Base-by-base conservation (phyloP, 1,140 invertebrate genomes). In the Drosophila sp. region DNA sequence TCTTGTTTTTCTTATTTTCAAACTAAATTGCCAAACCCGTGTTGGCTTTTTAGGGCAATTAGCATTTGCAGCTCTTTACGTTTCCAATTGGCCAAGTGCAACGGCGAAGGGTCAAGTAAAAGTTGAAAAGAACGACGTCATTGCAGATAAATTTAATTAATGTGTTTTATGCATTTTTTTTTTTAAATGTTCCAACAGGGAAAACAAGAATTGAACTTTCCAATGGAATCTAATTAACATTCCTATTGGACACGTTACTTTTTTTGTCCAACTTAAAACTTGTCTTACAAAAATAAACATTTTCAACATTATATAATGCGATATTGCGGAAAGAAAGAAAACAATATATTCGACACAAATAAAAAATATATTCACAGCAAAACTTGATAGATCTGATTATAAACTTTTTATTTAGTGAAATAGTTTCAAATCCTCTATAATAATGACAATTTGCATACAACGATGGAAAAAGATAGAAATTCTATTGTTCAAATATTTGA, bases 81-180 rank as follows among this genome's bases (percentile, higher is more conserved):
- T 43, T 8, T 7, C 4, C 38, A 13, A 2, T 36, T 36, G 8
- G 34, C 21, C 4, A 21, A 21, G 21, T 21, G 21, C 21, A 21
- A 21, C 21, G 4, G 21, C 1, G 7, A 11, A 11, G 9, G 7
- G 41, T 4, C 36, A 32, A 29, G 56, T 16, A 48, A 46, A 67
- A 67, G 45, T 67, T 67, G 34, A 34, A 14, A 34, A 43, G 51
- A 51, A 50, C 56, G 64, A 48, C 56, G 46, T 14, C 45, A 61
- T 45, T 64, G 61, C 67, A 71, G 67, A 63, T 71, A 71, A 64
- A 71, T 64, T 64, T 71, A 71, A 71, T 71, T 71, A 70, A 59
- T 70, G 67, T 48, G 50, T 70, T 69, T 43, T 46, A 46, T 46
- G 58, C 48, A 70, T 63, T 70, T 70, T 54, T 70, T 56, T 53